phyloP scores from a whole-genome alignment of 2,797 vertebrate genomes.

The Salmo trutta region DNA sequence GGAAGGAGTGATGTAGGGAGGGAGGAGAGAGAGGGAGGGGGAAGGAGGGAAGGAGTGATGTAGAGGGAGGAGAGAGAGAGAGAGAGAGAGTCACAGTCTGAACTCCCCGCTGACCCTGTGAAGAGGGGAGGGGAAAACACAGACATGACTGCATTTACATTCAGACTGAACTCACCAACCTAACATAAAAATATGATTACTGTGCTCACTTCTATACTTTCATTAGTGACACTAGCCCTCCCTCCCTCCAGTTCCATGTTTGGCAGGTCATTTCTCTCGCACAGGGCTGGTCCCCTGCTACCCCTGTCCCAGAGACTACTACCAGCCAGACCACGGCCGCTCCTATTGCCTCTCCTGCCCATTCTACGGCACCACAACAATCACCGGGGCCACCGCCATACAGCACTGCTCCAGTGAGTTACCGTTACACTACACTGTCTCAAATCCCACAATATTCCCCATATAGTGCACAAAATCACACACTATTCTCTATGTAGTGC shows the following conservation, averaged over 20 bases:
- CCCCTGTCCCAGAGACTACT: slow-evolving; percentile 94
- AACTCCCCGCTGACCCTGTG: too few species aligned
- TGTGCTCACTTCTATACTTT: neutral
- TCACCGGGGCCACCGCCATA: slow-evolving; percentile 87
- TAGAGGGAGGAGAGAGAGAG: too few species aligned
- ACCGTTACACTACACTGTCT: neutral
- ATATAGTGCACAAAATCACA: too few species aligned
- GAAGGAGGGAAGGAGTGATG: neutral
- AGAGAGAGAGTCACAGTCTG: too few species aligned
- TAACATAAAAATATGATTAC: neutral
- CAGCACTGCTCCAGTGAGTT: slow-evolving; percentile 92
- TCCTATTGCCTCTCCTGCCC: slow-evolving; percentile 96
- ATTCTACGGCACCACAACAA: slow-evolving; percentile 93
- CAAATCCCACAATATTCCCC: neutral
- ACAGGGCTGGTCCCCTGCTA: slow-evolving; percentile 92
- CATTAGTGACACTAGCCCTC: neutral
- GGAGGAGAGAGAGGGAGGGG: too few species aligned
- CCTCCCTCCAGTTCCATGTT: slow-evolving; percentile 84
- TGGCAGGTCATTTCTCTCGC: slow-evolving; percentile 91
- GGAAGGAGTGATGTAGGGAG: too few species aligned
- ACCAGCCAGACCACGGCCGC: slow-evolving; percentile 90
- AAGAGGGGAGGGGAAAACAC: neutral
- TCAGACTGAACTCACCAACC: neutral
- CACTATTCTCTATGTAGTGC: too few species aligned
- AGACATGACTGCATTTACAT: neutral